These are phyloP conservation scores for Sebastes trivittatus DNA, from an alignment of 2,797 vertebrate species.

Conservation along the genomic window DNA sequence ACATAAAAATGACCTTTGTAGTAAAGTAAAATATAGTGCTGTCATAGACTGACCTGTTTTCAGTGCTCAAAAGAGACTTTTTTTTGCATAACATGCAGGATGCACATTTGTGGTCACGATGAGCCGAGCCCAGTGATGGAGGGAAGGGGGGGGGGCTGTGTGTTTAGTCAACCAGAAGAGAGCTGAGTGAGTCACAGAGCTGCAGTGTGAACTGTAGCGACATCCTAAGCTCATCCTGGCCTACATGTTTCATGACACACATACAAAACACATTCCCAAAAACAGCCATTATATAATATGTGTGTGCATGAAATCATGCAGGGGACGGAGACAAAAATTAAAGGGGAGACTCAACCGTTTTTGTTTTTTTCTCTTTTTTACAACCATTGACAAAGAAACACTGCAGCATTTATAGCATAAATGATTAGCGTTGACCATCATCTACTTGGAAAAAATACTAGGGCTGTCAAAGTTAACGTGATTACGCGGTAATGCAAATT, in stretches of 20 bases:
- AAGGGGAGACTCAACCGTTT: not conserved
- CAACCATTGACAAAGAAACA: not conserved
- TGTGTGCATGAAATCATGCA: constrained; percentile 1
- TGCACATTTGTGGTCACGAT: constrained; percentile 55
- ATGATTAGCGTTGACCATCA: not conserved
- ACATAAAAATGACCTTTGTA: not conserved
- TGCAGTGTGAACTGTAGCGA: constrained; percentile 60
- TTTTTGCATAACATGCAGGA: constrained; percentile 39
- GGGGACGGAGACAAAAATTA: not conserved
- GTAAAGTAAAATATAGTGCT: not conserved
- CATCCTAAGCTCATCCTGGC: constrained; percentile 61
- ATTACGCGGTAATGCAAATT: too few species aligned
- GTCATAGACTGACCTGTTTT: not conserved
- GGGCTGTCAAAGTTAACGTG: too few species aligned
- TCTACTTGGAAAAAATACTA: not conserved
- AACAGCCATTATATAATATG: constrained; percentile 39
- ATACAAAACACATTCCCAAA: constrained; percentile 30
- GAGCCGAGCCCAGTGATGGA: constrained; percentile 21
- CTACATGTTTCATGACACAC: constrained; percentile 66
- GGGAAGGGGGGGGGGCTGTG: not conserved
- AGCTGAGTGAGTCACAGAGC: constrained; percentile 64
- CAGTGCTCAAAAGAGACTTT: not conserved
- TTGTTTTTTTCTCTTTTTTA: not conserved
- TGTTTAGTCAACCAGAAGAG: constrained; percentile 63
- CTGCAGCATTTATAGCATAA: not conserved